These are phyloP conservation scores for Choristoneura fumiferana DNA, from an alignment of 1,140 invertebrate genomes.

Conservation along the genomic window DNA sequence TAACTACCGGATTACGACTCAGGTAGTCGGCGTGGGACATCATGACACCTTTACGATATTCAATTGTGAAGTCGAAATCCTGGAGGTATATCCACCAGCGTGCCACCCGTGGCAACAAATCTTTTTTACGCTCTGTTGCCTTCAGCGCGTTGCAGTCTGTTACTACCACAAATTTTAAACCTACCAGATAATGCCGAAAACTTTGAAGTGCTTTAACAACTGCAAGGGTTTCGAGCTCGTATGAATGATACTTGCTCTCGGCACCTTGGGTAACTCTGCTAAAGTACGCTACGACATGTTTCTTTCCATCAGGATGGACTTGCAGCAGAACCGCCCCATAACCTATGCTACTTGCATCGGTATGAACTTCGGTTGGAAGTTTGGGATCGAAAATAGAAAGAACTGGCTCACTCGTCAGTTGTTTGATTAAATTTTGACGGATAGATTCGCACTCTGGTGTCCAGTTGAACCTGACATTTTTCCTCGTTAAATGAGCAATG, in stretches of 20 bases:
- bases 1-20: conserved; percentile 30
- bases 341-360: conserved; percentile 39
- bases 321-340: not conserved
- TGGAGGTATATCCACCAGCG: conserved; percentile 46
- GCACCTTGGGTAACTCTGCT: conserved; percentile 29
- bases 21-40: conserved; percentile 42
- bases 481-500: not conserved
- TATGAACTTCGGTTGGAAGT: conserved; percentile 37
- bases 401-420: not conserved
- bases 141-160: conserved; percentile 48
- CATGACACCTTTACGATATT: conserved; percentile 39
- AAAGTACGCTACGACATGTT: conserved; percentile 37
- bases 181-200: conserved; percentile 47
- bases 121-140: not conserved
- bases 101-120: conserved; percentile 27
- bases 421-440: not conserved
- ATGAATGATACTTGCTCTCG: conserved; percentile 30
- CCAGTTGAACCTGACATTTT: not conserved
- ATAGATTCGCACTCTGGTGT: not conserved
- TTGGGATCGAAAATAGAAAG: not conserved
- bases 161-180: conserved; percentile 51
- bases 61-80: conserved; percentile 42
- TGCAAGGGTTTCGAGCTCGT: conserved; percentile 43
- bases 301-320: not conserved
- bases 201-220: conserved; percentile 36